Evolutionary conservation across 2,888 invertebrate genomes (phyloP).

Genomic region (Drosophila koepferae): DNA sequence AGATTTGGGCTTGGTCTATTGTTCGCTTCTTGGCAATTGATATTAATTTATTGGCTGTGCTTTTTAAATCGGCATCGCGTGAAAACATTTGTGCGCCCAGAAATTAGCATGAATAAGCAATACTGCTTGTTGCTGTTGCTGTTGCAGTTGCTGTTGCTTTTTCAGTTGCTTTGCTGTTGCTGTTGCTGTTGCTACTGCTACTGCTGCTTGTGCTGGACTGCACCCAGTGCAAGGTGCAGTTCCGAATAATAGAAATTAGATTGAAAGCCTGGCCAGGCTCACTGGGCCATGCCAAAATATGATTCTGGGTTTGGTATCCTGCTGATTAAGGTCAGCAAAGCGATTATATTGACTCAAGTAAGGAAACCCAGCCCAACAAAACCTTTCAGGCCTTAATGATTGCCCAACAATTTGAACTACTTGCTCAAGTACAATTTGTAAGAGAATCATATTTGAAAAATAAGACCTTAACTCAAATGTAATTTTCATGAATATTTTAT

Average conservation of each 20-base stretch:
- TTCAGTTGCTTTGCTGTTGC: slow-evolving; percentile 1
- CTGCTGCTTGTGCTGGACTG: slow-evolving; percentile 17
- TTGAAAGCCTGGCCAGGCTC: slow-evolving; percentile 51
- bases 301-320: slow-evolving; percentile 41
- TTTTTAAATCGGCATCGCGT: slow-evolving; percentile 62
- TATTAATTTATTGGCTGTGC: slow-evolving; percentile 65
- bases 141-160: slow-evolving; percentile 49
- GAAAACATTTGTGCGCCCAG: slow-evolving; percentile 65
- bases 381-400: slow-evolving; percentile 8
- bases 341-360: slow-evolving; percentile 17
- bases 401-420: not conserved
- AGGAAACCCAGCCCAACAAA: slow-evolving; percentile 43
- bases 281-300: slow-evolving; percentile 15
- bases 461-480: not conserved
- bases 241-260: slow-evolving; percentile 73
- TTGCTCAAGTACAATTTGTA: not conserved
- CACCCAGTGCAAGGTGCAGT: slow-evolving; percentile 68
- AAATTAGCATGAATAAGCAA: slow-evolving; percentile 53
- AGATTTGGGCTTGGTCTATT: slow-evolving; percentile 54
- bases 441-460: not conserved
- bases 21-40: slow-evolving; percentile 62
- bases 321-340: slow-evolving; percentile 70
- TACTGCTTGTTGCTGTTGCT: slow-evolving; percentile 66
- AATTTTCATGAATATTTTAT: not conserved
- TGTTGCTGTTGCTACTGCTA: slow-evolving; percentile 37